These are phyloP conservation scores for Peromyscus polionotus DNA, from an alignment of 2,113 vertebrate genomes.

Conservation along the genomic window DNA sequence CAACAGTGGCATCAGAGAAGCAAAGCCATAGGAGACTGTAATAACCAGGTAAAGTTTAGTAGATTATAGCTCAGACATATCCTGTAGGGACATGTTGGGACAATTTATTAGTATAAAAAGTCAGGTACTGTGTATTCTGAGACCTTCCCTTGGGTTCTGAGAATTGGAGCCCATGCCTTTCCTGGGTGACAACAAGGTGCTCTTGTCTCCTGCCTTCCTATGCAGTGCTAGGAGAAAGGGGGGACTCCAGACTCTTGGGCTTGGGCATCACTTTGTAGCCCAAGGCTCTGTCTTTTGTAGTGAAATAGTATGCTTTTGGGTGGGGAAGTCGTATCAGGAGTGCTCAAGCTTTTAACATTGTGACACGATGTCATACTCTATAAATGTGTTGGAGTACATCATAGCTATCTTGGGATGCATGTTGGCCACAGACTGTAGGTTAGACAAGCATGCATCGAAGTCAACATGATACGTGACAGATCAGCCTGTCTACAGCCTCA, in stretches of 20 bases:
- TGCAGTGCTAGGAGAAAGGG: background rate
- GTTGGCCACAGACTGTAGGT: background rate
- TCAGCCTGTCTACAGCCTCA: background rate
- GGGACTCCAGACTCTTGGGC: background rate
- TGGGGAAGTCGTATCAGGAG: background rate
- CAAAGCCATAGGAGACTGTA: background rate
- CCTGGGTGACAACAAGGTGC: background rate
- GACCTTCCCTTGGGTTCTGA: background rate
- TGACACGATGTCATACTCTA: background rate
- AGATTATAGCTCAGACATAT: background rate
- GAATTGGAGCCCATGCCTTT: background rate
- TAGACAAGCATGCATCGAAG: background rate
- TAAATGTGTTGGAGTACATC: background rate
- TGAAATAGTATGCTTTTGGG: background rate
- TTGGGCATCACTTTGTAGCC: background rate
- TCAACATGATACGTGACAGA: background rate
- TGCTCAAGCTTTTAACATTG: background rate
- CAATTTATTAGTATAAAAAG: background rate
- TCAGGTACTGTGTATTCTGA: background rate
- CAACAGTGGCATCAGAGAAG: background rate
- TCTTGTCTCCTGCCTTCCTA: background rate
- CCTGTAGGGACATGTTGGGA: background rate
- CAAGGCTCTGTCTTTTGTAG: background rate
- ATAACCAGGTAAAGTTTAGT: background rate
- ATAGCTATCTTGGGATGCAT: background rate